A percentile compares a stretch with the other conserved stretches of the same genome.
phyloP scores from a whole-genome alignment of 2,797 vertebrate species.

The Muscicapa striata region DNA sequence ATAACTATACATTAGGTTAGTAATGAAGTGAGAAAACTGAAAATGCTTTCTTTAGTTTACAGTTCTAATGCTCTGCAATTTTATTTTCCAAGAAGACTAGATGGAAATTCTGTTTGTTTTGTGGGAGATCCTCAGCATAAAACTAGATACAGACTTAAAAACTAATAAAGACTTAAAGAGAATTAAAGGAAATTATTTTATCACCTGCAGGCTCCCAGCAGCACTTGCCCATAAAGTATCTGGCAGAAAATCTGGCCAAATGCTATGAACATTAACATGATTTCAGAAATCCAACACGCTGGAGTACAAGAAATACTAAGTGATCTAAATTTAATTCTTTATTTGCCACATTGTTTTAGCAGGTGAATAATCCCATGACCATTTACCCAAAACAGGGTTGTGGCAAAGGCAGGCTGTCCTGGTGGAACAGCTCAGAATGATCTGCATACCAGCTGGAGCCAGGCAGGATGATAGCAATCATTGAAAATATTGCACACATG shows the following conservation, averaged over 20 bases:
- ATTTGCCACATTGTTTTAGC: neutral
- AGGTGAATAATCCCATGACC: neutral
- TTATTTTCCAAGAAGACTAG: neutral
- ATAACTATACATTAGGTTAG: neutral
- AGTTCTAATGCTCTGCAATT: neutral
- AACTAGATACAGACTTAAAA: neutral
- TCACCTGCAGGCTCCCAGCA: neutral
- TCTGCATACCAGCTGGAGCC: slow-evolving; percentile 55
- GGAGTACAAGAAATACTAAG: neutral
- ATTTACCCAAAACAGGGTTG: neutral
- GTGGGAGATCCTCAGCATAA: neutral
- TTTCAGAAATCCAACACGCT: neutral
- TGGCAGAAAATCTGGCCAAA: neutral
- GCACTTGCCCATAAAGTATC: neutral
- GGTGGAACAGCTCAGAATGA: slow-evolving; percentile 11
- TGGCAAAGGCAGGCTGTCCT: neutral
- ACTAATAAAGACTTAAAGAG: neutral
- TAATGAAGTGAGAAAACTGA: neutral
- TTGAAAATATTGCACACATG: slow-evolving; percentile 55
- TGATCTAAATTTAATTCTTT: neutral
- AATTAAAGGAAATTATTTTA: neutral
- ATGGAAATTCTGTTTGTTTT: neutral
- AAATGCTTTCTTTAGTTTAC: neutral
- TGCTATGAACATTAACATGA: neutral
- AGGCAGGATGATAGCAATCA: slow-evolving; percentile 51